Percentiles rank a stretch among this genome's conserved stretches.
Conservation (phyloP, 2,113 vertebrate genomes). For the Phoenicopterus ruber region DNA sequence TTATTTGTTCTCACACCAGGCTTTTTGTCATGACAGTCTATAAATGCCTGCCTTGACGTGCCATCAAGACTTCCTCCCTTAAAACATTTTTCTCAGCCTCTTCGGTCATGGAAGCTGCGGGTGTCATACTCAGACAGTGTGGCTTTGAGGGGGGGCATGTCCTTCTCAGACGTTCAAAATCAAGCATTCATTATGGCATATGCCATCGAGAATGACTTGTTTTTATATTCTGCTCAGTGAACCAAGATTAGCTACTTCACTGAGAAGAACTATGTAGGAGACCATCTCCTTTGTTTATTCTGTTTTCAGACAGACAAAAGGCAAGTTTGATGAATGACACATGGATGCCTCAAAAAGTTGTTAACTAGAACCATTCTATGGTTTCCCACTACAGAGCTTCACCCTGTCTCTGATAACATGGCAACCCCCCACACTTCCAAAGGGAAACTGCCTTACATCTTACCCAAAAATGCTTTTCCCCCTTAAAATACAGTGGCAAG, state of each 20-base stretch:
- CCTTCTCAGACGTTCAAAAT: neutral
- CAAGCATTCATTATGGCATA: constrained; percentile 3
- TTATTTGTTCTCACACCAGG: neutral
- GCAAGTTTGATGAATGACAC: constrained; percentile 14
- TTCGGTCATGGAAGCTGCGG: neutral
- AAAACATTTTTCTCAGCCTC: neutral
- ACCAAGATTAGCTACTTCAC: constrained; percentile 34
- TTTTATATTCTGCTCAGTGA: constrained; percentile 37
- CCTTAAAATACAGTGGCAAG: neutral
- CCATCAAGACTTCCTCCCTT: neutral
- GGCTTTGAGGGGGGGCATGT: neutral
- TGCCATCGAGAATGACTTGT: neutral
- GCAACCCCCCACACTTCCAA: neutral
- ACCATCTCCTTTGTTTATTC: constrained; percentile 41
- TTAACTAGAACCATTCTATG: neutral
- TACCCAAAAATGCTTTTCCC: neutral
- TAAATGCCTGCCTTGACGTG: neutral
- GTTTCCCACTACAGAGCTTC: neutral
- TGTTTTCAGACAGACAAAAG: constrained; percentile 40
- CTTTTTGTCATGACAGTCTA: neutral
- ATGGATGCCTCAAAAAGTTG: constrained; percentile 4
- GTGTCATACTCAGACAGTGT: neutral
- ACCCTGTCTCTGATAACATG: neutral
- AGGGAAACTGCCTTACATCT: neutral
- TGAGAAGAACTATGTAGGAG: neutral